Base-by-base conservation (phyloP, 2,113 vertebrate species). In the Nothobranchius furzeri region DNA sequence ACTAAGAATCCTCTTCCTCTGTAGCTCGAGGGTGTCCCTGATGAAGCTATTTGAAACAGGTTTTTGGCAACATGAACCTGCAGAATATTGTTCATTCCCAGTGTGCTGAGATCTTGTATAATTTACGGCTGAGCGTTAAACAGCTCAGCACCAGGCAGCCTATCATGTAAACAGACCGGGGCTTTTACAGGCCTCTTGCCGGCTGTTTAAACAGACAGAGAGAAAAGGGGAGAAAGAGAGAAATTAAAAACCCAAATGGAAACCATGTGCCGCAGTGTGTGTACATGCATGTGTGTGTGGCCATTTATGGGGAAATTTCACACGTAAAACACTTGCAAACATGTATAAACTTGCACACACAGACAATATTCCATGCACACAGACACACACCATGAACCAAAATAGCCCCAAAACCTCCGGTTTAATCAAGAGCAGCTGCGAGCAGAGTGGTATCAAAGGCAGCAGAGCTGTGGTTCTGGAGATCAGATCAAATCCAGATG, bases 81-180 rank as follows among this genome's bases (percentile, higher is more conserved):
- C 72, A 79, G 70, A 73, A 54, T 79, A 85, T 76, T 78, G 73
- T 78, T 83, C 75, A 70, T 85, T 83, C 79, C 73, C 82, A 85
- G 71, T 81, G 72, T 81, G 71, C 77, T 60, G 73, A 91, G 80
- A 85, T 85, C 69, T 64, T 84, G 79, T 85, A 81, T 89, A 91
- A 91, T 91, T 91, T 90, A 90, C 79, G 84, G 87, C 64, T 10
- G 63, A 11, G 78, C 84, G 83, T 89, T 90, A 90, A 90, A 91
- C 89, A 88, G 87, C 85, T 83, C 81, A 79, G 81, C 87, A 87
- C 85, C 78, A 77, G 81, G 83, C 85, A 79, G 85, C 88, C 87
- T 83, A 85, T 89, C 88, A 75, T 90, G 90, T 90, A 88, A 89
- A 90, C 87, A 89, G 87, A 88, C 87, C 87, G 79, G 87, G 79